These are phyloP conservation scores for Microcaecilia unicolor DNA, from an alignment of 2,797 vertebrate genomes.

Conservation along the genomic window DNA sequence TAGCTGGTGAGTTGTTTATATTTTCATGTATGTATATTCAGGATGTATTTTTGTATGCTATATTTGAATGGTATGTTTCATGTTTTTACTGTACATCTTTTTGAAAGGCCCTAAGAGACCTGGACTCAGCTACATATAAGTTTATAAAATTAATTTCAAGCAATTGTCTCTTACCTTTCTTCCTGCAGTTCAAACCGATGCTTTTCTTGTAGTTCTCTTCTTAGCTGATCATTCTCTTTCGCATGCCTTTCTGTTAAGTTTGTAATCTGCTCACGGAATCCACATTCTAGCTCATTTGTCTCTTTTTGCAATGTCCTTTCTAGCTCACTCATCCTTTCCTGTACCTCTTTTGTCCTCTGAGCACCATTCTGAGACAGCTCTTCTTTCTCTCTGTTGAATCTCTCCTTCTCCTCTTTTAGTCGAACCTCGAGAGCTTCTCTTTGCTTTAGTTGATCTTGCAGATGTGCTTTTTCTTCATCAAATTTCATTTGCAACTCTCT, in stretches of 20 bases:
- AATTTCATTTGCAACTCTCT: constrained; percentile 13
- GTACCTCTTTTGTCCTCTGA: constrained; percentile 17
- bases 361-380: constrained; percentile 29
- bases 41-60: no score
- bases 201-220: constrained; percentile 45
- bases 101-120: no score
- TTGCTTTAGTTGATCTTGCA: constrained; percentile 25
- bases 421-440: constrained; percentile 45
- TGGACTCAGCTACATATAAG: no score
- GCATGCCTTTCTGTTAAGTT: constrained; percentile 31
- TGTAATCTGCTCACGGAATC: constrained; percentile 36
- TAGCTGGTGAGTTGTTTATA: no score
- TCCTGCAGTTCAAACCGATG: constrained; percentile 62
- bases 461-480: constrained; percentile 30
- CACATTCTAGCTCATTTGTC: constrained; percentile 34
- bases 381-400: constrained; percentile 39
- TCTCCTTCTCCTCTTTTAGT: constrained; percentile 33
- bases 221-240: constrained; percentile 58
- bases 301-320: constrained; percentile 30
- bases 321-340: constrained; percentile 37
- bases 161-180: constrained; percentile 67
- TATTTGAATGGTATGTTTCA: no score
- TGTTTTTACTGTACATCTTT: no score
- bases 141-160: no score
- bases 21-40: no score